Base-by-base conservation (phyloP, 2,797 vertebrate species). In the Cryptoprocta ferox region DNA sequence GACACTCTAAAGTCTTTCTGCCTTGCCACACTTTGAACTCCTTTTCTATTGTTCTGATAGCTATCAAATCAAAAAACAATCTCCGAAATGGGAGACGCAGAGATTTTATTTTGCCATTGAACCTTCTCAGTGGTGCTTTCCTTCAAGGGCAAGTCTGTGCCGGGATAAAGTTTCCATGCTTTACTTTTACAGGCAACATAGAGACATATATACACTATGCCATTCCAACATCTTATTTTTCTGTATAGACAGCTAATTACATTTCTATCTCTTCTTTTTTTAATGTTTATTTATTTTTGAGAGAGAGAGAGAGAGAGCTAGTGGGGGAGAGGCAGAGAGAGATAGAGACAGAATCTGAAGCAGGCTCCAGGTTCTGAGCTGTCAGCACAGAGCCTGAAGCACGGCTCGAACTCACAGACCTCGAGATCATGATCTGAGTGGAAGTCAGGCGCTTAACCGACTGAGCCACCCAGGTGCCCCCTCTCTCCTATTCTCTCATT, bases 61-160 rank as follows among this genome's bases (percentile, higher is more conserved):
- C 59, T 53, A 95, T 24, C 13, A 18, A 82, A 94, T 87, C 75
- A 82, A 90, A 95, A 94, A 80, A 24, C 71, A 76, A 93, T 79
- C 89, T 92, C 73, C 65, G 59, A 96, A 95, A 63, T 61, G 76
- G 61, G 65, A 84, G 42, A 75, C 6, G 9, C 39, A 48, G 56
- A 91, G 82, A 80, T 18, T 71, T 56, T 28, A 48, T n/a, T 86
- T 96, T 65, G 26, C 16, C 30, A 3, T 26, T 80, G 48, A 97
- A 53, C 8, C 53, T 80, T 30, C 37, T 91, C 78, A 37, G 0
- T 11, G n/a, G 19, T 61, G 35, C 35, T 42, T 94, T 75, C n/a
- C 89, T 76, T 84, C 50, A 84, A 35, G 35, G 28, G 32, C 83
- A 71, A 90, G 30, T 50, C 30, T 79, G 37, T 50, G 28, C 73